Conservation (phyloP, 2,797 vertebrate species). For the Sparidentex hasta region DNA sequence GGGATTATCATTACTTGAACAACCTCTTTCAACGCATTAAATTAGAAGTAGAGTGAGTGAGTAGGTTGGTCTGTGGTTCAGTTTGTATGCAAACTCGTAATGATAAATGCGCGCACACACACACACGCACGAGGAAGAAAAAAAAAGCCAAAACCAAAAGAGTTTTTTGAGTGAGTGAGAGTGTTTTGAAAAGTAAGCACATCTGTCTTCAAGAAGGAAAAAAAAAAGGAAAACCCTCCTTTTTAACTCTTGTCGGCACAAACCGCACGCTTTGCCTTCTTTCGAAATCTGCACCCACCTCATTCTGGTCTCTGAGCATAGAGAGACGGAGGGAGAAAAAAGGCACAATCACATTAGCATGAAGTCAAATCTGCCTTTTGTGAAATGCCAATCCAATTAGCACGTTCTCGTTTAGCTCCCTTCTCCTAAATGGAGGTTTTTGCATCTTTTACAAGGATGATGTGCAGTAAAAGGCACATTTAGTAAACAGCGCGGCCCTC, state of each 20-base stretch:
- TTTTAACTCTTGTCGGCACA: slow-evolving; percentile 35
- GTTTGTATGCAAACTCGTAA: not conserved
- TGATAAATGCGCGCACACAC: not conserved
- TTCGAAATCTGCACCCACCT: slow-evolving; percentile 66
- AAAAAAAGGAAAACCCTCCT: slow-evolving; percentile 1
- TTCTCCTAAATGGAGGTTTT: slow-evolving; percentile 75
- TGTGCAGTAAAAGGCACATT: slow-evolving; percentile 78
- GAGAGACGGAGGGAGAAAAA: slow-evolving; percentile 26
- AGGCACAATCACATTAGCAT: slow-evolving; percentile 80
- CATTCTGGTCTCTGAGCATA: slow-evolving; percentile 57
- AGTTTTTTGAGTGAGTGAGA: too few species aligned
- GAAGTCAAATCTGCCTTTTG: slow-evolving; percentile 83
- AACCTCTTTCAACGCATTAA: not conserved
- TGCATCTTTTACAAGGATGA: slow-evolving; percentile 78
- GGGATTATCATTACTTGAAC: not conserved
- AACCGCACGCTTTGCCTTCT: slow-evolving; percentile 48
- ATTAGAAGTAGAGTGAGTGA: not conserved
- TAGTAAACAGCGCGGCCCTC: slow-evolving; percentile 74
- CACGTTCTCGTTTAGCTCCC: slow-evolving; percentile 71
- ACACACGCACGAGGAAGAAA: not conserved
- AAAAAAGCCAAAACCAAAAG: slow-evolving; percentile 10
- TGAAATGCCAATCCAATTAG: slow-evolving; percentile 85
- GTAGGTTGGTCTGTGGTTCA: not conserved
- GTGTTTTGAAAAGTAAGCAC: slow-evolving; percentile 39
- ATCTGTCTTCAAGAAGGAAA: slow-evolving; percentile 17